A percentile compares a stretch with the other conserved stretches of the same genome.
Conservation (phyloP, 2,888 invertebrate genomes). For the Agrotis ipsilon region DNA sequence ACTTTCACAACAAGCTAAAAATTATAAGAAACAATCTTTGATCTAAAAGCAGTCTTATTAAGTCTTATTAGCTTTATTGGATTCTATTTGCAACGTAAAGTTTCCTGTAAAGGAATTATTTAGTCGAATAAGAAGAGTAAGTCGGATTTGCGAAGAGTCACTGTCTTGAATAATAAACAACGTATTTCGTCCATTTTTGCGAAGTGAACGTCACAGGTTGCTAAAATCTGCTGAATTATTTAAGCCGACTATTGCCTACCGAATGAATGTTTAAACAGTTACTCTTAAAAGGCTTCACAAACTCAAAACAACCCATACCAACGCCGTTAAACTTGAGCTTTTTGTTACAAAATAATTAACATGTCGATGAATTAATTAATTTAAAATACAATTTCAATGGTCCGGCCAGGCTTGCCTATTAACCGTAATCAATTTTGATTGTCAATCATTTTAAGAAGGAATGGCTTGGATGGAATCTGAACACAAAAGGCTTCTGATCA, state of each 20-base stretch:
- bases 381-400: neutral
- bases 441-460: conserved; percentile 13
- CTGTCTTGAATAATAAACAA: conserved; percentile 46
- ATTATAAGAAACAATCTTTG: conserved; percentile 19
- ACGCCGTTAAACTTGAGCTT: neutral
- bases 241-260: conserved; percentile 36
- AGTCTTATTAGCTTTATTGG: conserved; percentile 10
- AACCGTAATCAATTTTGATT: conserved; percentile 4
- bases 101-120: conserved; percentile 32
- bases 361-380: conserved; percentile 7
- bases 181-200: conserved; percentile 27
- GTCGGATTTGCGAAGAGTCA: conserved; percentile 20
- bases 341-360: conserved; percentile 18
- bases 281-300: conserved; percentile 12
- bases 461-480: conserved; percentile 7
- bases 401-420: neutral
- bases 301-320: conserved; percentile 1
- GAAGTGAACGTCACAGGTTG: conserved; percentile 30
- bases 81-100: conserved; percentile 20
- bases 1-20: conserved; percentile 66
- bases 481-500: conserved; percentile 33
- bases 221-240: conserved; percentile 53
- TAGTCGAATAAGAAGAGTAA: conserved; percentile 29
- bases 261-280: conserved; percentile 50
- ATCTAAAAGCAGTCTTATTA: conserved; percentile 35